These are phyloP conservation scores for Sinella curviseta DNA, from an alignment of 1,140 invertebrate species.

Conservation along the genomic window DNA sequence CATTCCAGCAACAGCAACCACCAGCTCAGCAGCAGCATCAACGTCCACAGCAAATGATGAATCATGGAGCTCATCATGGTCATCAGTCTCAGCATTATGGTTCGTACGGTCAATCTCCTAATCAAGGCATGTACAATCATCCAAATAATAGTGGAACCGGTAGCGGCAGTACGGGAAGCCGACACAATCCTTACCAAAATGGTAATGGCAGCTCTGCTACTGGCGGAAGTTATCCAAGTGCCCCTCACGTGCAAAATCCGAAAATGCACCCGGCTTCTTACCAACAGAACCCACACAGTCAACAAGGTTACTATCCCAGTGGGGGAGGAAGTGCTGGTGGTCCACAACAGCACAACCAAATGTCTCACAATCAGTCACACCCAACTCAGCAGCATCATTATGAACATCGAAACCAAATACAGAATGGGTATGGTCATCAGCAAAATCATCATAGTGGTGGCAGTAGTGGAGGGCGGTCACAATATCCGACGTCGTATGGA, in stretches of 20 bases:
- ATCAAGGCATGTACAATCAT: constrained; percentile 11
- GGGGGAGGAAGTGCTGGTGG: constrained; percentile 7
- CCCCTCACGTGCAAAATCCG: constrained; percentile 14
- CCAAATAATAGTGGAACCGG: not conserved
- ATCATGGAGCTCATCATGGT: too few relatives aligned
- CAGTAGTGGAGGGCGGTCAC: not conserved
- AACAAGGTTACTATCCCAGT: not conserved
- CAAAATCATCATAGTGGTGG: constrained; percentile 19
- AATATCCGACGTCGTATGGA: not conserved
- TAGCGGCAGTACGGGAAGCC: not conserved
- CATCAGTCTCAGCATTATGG: not conserved
- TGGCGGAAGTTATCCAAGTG: not conserved
- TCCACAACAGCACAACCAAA: not conserved
- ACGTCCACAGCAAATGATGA: not conserved
- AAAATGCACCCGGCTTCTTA: constrained; percentile 33
- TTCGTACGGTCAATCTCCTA: not conserved
- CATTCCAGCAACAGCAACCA: constrained; percentile 15
- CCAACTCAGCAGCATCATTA: constrained; percentile 9
- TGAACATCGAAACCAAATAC: not conserved
- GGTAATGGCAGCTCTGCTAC: not conserved
- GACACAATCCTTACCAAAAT: constrained; percentile 17
- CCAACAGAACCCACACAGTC: constrained; percentile 28
- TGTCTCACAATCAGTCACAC: constrained; percentile 1
- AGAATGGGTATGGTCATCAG: not conserved
- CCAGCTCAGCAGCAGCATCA: not conserved